These are phyloP conservation scores for Melanostigma gelatinosum DNA, from an alignment of 2,113 vertebrate species.

Conservation along the genomic window DNA sequence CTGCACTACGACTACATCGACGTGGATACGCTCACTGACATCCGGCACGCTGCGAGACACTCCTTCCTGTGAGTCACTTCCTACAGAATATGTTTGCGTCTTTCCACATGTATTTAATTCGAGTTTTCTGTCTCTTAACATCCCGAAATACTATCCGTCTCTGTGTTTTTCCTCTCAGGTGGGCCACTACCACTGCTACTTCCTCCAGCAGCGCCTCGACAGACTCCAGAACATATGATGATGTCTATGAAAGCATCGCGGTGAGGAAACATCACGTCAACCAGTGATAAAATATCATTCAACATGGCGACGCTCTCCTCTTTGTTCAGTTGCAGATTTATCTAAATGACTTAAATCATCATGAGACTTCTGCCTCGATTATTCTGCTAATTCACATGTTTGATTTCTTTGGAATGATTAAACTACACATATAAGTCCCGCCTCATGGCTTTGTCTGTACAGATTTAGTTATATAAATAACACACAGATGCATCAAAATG, in stretches of 20 bases:
- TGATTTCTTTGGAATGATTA: not conserved
- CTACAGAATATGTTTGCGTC: not conserved
- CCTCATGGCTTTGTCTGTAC: not conserved
- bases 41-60: constrained; percentile 92
- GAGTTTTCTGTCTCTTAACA: constrained; percentile 4
- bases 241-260: constrained; percentile 93
- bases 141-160: constrained; percentile 3
- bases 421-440: not conserved
- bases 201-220: constrained; percentile 85
- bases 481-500: not conserved
- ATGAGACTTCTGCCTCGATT: not conserved
- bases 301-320: not conserved
- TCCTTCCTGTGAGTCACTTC: constrained; percentile 93
- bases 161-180: constrained; percentile 78
- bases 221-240: constrained; percentile 89
- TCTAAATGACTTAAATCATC: not conserved
- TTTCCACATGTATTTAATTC: not conserved
- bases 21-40: constrained; percentile 95
- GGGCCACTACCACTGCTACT: constrained; percentile 83
- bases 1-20: constrained; percentile 98
- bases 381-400: not conserved
- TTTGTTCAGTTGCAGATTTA: not conserved
- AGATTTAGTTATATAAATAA: not conserved
- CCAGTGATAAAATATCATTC: not conserved
- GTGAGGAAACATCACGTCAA: constrained; percentile 73